These are phyloP conservation scores for Silurus glanis DNA, from an alignment of 2,113 vertebrate genomes.

Conservation along the genomic window DNA sequence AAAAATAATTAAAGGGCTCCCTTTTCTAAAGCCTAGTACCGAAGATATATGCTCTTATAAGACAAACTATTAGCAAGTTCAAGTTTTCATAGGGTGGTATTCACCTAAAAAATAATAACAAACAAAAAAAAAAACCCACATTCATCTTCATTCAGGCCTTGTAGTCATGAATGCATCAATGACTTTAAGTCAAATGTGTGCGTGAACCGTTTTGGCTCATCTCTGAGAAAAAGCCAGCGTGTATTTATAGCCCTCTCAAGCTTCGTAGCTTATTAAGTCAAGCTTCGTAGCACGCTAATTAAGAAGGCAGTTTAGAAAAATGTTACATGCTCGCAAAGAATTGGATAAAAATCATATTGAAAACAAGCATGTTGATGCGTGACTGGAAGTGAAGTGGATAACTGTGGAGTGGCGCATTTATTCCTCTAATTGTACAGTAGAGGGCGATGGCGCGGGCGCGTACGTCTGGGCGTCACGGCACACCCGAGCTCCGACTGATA, in stretches of 20 bases:
- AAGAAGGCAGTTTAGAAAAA: constrained; percentile 1
- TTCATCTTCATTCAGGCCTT: background rate
- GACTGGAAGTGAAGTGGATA: too few relatives aligned
- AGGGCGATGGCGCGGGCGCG: background rate
- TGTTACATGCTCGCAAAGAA: background rate
- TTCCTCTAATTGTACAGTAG: background rate
- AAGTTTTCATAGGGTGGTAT: constrained; percentile 40
- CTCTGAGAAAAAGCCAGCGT: background rate
- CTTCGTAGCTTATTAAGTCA: constrained; percentile 10
- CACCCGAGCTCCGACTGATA: background rate
- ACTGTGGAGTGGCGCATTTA: background rate
- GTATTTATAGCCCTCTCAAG: constrained; percentile 2
- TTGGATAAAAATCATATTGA: background rate
- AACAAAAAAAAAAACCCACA: background rate
- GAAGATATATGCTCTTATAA: constrained; percentile 29
- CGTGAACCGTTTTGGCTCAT: background rate
- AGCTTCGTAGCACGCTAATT: constrained; percentile 35
- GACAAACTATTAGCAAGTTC: constrained; percentile 35
- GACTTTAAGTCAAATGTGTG: constrained; percentile 25
- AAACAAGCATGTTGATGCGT: background rate
- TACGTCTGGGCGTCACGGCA: background rate
- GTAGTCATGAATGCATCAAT: background rate
- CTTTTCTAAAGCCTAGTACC: constrained; percentile 22
- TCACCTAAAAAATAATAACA: background rate
- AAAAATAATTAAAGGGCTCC: constrained; percentile 25